Base-by-base conservation (phyloP, 2,797 vertebrate genomes). In the Chelonia mydas region DNA sequence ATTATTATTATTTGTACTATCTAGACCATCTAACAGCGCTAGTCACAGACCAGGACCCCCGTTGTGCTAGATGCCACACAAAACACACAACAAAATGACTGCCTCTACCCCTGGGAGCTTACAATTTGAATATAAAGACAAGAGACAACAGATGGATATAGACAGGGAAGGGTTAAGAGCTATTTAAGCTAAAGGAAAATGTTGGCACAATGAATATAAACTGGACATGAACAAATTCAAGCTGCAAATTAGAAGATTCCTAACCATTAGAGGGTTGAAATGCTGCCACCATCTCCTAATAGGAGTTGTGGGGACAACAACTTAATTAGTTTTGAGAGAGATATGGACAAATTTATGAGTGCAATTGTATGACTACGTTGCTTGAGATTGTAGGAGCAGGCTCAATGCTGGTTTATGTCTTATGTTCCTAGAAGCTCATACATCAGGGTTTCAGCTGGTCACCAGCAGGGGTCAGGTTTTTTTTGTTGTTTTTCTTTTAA, bases 51-150 rank as follows among this genome's bases (percentile, higher is more conserved):
- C 5, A 91, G 57, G 41, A 59, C 19, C 49, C 57, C 50, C 17
- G 13, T 41, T 68, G 41, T 12, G 17, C 28, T 21, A n/a, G 23
- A 31, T 37, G 27, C 49, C 72, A 55, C 49, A 0, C 3, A 31
- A 87, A 50, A 80, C 87, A 84, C 33, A 79, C 79, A 95, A 72
- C 27, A 31, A 88, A 83, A 21, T 31, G 31, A 79, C 84, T 65
- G 89, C 57, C 12, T 57, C 41, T 31, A 7, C 11, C 41, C 54
- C 37, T 5, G 3, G 13, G 23, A 74, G 13, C 41, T 76, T 76
- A 76, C 74, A 47, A 16, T 27, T 13, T 47, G 45, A 76, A 76
- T 27, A 47, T 45, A 10, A 10, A 12, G 68, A 72, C n/a, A 72
- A 74, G 12, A 41, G 83, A 93, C 33, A 68, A 68, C 11, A 86